Evolutionary conservation across 2,113 vertebrate genomes (phyloP).

Genomic region (Hippocampus abdominalis): DNA sequence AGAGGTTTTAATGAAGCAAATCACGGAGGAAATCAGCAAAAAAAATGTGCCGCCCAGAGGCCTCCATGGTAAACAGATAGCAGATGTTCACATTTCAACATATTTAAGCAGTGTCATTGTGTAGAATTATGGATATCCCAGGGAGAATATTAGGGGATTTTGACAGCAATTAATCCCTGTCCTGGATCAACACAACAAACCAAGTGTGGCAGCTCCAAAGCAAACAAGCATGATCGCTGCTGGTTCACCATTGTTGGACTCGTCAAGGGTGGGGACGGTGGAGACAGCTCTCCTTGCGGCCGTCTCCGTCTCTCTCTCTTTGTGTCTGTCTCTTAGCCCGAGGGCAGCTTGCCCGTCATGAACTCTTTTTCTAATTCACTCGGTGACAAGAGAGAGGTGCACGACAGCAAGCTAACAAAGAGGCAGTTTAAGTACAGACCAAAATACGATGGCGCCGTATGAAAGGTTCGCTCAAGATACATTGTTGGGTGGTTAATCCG

Average conservation of each 20-base stretch:
- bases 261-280: slow-evolving; percentile 5
- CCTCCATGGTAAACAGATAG: not conserved
- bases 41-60: not conserved
- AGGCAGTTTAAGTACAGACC: slow-evolving; percentile 23
- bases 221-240: not conserved
- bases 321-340: slow-evolving; percentile 31
- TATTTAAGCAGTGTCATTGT: not conserved
- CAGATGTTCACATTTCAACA: not conserved
- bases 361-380: slow-evolving; percentile 41
- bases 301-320: slow-evolving; percentile 16
- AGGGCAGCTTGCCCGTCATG: slow-evolving; percentile 45
- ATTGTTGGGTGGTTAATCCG: slow-evolving; percentile 14
- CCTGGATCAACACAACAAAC: slow-evolving; percentile 5
- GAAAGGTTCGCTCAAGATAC: slow-evolving; percentile 27
- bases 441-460: slow-evolving; percentile 25
- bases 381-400: slow-evolving; percentile 36
- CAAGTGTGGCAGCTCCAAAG: not conserved
- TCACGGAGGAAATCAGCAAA: not conserved
- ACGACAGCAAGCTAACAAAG: slow-evolving; percentile 26
- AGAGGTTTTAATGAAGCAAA: not conserved
- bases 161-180: slow-evolving; percentile 13
- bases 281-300: slow-evolving; percentile 29
- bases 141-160: not conserved
- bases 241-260: slow-evolving; percentile 2
- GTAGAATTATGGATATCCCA: not conserved